Conservation (phyloP, 2,888 invertebrate genomes). For the Drosophila birchii region DNA sequence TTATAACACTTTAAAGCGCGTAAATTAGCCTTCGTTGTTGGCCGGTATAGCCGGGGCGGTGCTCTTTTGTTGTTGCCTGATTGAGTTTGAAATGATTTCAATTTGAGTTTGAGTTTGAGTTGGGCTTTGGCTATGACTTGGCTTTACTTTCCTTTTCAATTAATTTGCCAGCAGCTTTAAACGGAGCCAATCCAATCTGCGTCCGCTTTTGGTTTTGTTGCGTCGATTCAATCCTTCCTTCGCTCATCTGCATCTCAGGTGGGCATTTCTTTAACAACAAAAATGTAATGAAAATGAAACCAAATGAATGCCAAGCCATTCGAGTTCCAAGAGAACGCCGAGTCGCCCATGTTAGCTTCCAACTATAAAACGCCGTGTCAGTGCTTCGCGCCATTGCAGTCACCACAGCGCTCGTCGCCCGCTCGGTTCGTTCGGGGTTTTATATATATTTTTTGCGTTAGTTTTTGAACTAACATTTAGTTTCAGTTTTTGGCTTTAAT, state of each 20-base stretch:
- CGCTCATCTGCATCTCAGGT: constrained; percentile 48
- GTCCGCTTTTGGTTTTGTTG: constrained; percentile 6
- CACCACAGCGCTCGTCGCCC: constrained; percentile 57
- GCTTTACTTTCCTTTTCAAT: constrained; percentile 73
- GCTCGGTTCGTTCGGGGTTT: constrained; percentile 47
- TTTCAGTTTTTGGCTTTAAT: constrained; percentile 5
- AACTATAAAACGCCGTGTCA: constrained; percentile 66
- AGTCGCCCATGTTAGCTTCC: neutral
- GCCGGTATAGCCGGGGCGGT: constrained; percentile 35
- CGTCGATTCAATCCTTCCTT: constrained; percentile 20
- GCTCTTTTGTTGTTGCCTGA: constrained; percentile 40
- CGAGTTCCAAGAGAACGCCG: constrained; percentile 10
- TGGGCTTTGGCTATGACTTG: neutral
- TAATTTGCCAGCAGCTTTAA: constrained; percentile 57
- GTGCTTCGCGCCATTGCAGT: constrained; percentile 69
- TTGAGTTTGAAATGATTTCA: constrained; percentile 73
- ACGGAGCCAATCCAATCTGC: constrained; percentile 25
- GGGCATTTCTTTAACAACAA: constrained; percentile 5
- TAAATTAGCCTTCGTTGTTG: constrained; percentile 66
- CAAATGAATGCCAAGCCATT: constrained; percentile 10
- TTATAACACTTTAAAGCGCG: constrained; percentile 72
- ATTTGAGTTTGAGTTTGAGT: constrained; percentile 52
- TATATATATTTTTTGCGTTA: constrained; percentile 15
- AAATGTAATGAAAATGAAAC: neutral
- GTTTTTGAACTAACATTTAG: no score